Evolutionary conservation across 2,888 invertebrate genomes (phyloP).

Genomic region (Meghimatium bilineatum): DNA sequence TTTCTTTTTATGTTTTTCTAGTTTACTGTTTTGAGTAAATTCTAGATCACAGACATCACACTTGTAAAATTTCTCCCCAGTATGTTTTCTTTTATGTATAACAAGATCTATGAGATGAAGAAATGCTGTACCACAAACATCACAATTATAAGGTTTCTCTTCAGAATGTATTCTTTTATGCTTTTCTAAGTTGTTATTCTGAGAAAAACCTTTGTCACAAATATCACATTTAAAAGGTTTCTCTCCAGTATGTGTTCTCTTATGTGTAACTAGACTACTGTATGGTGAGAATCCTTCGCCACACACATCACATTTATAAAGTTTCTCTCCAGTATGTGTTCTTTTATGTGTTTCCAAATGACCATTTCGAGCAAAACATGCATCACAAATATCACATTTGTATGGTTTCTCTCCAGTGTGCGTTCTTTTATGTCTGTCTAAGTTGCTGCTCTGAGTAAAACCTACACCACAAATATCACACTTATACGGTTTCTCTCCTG

Average conservation of each 20-base stretch:
- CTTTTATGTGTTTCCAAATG: background rate
- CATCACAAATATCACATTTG: background rate
- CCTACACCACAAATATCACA: slow-evolving; percentile 5
- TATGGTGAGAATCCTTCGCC: background rate
- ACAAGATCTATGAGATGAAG: background rate
- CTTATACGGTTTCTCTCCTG: background rate
- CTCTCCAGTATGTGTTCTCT: background rate
- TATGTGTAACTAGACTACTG: background rate
- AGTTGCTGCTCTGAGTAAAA: background rate
- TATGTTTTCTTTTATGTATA: background rate
- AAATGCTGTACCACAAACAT: background rate
- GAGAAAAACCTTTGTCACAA: background rate
- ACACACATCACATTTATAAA: slow-evolving; percentile 3
- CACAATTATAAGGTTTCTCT: slow-evolving; percentile 7
- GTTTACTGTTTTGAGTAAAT: background rate
- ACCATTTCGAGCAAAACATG: background rate
- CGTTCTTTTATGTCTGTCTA: background rate
- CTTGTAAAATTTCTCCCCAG: background rate
- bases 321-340: background rate
- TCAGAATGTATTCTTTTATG: background rate
- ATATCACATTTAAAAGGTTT: slow-evolving; percentile 7
- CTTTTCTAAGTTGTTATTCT: no score
- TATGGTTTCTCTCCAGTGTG: slow-evolving; percentile 1
- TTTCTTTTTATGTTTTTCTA: background rate
- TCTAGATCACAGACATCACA: background rate